Evolutionary conservation across 2,888 invertebrate genomes (phyloP).

Genomic region (Pecten maximus): DNA sequence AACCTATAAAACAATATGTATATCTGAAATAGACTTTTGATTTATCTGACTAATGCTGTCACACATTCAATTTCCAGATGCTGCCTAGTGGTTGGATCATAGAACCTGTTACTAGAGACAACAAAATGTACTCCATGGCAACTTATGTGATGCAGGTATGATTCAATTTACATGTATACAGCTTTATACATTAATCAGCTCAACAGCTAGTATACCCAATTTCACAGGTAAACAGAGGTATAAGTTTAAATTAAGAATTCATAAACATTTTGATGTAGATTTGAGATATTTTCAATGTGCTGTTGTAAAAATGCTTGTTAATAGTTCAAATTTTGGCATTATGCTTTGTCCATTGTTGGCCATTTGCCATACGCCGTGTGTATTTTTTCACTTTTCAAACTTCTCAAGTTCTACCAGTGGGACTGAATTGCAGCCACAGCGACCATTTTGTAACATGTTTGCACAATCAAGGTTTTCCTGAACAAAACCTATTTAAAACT

Average conservation of each 20-base stretch:
- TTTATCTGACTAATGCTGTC: background rate
- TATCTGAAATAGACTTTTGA: background rate
- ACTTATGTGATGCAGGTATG: constrained; percentile 79
- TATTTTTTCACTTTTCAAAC: no score
- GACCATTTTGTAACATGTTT: no score
- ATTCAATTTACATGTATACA: background rate
- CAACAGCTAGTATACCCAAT: background rate
- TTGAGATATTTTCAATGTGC: background rate
- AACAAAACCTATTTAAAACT: no score
- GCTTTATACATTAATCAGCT: background rate
- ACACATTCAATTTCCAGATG: constrained; percentile 64
- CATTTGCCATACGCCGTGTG: no score
- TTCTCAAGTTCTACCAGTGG: no score
- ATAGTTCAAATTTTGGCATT: background rate
- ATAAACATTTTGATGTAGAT: no score
- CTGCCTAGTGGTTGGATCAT: constrained; percentile 80
- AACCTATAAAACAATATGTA: no score
- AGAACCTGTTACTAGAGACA: constrained; percentile 76
- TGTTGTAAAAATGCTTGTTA: background rate
- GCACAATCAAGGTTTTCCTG: no score
- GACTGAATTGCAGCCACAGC: no score
- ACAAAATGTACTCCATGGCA: constrained; percentile 76
- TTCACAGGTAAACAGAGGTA: no score
- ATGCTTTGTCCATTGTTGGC: no score
- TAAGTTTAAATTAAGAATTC: no score